Conservation (phyloP, 2,888 invertebrate species). For the Yponomeuta plumbellus region DNA sequence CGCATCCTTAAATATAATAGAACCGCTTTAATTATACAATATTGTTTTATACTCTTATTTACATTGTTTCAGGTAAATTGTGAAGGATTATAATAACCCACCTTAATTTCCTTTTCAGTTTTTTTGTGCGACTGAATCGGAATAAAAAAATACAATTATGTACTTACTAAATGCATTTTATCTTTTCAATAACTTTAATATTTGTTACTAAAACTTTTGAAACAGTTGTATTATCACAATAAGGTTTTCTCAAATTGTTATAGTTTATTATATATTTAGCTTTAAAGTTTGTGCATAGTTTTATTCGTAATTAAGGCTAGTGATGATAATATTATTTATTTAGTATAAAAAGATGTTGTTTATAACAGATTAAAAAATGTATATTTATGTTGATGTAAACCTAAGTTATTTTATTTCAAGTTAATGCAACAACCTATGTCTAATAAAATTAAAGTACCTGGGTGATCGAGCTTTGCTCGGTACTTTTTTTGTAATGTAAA, state of each 20-base stretch:
- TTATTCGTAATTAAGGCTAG: conserved; percentile 52
- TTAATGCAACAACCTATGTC: no score
- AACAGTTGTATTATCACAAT: background rate
- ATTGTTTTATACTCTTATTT: conserved; percentile 10
- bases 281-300: conserved; percentile 17
- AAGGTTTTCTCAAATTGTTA: background rate
- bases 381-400: background rate
- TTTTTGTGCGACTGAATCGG: background rate
- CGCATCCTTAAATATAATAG: no score
- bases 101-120: background rate
- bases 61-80: conserved; percentile 11
- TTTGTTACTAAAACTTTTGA: background rate
- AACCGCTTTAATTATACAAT: no score
- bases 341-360: conserved; percentile 1
- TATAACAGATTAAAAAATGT: background rate
- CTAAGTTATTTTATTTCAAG: background rate
- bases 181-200: background rate
- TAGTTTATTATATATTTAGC: background rate
- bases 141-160: no score
- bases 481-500: no score
- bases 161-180: no score
- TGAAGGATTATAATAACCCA: background rate
- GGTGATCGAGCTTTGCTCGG: no score
- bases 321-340: conserved; percentile 32
- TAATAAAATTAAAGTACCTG: no score